Percentiles rank a stretch among this genome's conserved stretches.
phyloP scores from a whole-genome alignment of 2,888 invertebrate species.

The Diogma glabrata region DNA sequence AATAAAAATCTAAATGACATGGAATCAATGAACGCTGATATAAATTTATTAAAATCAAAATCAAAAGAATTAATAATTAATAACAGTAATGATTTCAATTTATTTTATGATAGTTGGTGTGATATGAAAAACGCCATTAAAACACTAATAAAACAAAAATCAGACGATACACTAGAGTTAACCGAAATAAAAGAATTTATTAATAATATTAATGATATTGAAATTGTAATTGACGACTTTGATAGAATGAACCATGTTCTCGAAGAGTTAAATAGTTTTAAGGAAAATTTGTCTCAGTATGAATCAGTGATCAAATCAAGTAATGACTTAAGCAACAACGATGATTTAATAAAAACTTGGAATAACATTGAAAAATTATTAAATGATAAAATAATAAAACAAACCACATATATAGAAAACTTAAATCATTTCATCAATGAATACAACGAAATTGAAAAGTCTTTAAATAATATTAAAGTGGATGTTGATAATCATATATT shows the following conservation, averaged over 20 bases:
- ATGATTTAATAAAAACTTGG: constrained; percentile 20
- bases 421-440: constrained; percentile 34
- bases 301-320: too few relatives aligned
- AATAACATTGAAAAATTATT: constrained; percentile 29
- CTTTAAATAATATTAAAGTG: constrained; percentile 18
- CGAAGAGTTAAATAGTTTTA: constrained; percentile 24
- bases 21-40: constrained; percentile 34
- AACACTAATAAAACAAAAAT: constrained; percentile 35
- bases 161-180: too few relatives aligned
- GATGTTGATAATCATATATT: constrained; percentile 19
- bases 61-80: constrained; percentile 32
- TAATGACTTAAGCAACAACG: constrained; percentile 22
- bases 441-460: constrained; percentile 27
- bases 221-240: constrained; percentile 27
- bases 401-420: constrained; percentile 35
- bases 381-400: constrained; percentile 33
- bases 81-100: constrained; percentile 32
- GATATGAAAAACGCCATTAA: constrained; percentile 34
- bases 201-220: constrained; percentile 19
- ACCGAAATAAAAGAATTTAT: constrained; percentile 37
- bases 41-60: constrained; percentile 21
- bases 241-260: constrained; percentile 31
- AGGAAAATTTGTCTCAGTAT: background rate
- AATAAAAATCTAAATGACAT: constrained; percentile 33
- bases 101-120: constrained; percentile 35